phyloP scores from a whole-genome alignment of 2,113 vertebrate species.

The Ahaetulla prasina region DNA sequence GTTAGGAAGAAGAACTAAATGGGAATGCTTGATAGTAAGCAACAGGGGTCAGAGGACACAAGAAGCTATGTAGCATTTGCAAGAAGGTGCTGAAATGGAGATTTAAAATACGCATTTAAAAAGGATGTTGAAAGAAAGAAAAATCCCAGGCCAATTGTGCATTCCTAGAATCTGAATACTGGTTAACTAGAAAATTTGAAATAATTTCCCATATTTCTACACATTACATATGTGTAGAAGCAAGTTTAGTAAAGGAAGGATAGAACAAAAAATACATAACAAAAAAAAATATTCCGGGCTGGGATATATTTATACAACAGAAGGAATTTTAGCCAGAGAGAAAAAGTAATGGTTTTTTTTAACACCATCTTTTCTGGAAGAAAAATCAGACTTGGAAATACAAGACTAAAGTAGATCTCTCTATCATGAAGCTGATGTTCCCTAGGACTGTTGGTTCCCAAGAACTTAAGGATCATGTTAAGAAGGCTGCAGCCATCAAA shows the following conservation, averaged over 20 bases:
- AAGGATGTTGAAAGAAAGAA: not conserved
- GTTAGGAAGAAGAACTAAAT: not conserved
- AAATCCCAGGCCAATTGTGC: not conserved
- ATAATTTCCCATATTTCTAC: not conserved
- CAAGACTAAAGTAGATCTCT: not conserved
- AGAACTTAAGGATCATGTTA: not conserved
- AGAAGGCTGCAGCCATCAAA: not conserved
- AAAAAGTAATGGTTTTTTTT: not conserved
- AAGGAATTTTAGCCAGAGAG: not conserved
- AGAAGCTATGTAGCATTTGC: not conserved
- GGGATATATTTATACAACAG: not conserved
- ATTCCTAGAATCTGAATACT: not conserved
- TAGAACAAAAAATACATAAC: not conserved
- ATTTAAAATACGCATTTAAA: not conserved
- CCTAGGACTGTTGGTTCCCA: not conserved
- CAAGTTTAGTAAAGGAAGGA: not conserved
- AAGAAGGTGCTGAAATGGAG: not conserved
- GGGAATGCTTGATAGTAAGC: not conserved
- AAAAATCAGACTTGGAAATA: not conserved
- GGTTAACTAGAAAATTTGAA: not conserved
- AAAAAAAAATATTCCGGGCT: not conserved
- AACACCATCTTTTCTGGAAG: not conserved
- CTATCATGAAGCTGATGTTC: not conserved
- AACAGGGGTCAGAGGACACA: not conserved
- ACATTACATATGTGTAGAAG: not conserved